Conservation (phyloP, 2,888 invertebrate genomes). For the Epinotia demarniana region DNA sequence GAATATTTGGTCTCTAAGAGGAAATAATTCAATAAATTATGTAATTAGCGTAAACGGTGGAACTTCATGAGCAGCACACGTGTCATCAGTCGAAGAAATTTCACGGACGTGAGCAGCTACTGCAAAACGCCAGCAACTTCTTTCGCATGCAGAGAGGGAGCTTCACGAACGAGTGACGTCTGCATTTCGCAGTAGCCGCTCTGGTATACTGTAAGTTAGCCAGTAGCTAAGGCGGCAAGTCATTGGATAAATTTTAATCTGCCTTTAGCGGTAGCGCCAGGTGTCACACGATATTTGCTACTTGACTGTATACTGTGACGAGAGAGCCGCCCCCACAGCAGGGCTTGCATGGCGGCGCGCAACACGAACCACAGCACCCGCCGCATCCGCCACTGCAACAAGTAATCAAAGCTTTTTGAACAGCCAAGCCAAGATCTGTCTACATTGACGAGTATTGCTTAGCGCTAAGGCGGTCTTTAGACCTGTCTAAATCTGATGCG, state of each 20-base stretch:
- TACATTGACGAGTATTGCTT: not conserved
- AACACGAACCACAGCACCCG: slow-evolving; percentile 51
- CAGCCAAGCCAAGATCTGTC: not conserved
- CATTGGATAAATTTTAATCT: slow-evolving; percentile 13
- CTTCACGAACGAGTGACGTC: too few relatives aligned
- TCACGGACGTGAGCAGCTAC: too few relatives aligned
- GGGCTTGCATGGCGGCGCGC: slow-evolving; percentile 47
- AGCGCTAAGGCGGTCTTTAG: too few relatives aligned
- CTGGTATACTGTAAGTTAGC: not conserved
- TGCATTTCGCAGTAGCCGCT: too few relatives aligned
- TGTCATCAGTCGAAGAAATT: too few relatives aligned
- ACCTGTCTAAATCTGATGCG: too few relatives aligned
- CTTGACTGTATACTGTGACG: slow-evolving; percentile 84
- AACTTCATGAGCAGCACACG: too few relatives aligned
- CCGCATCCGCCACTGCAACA: slow-evolving; percentile 60
- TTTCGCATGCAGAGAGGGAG: too few relatives aligned
- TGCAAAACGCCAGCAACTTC: too few relatives aligned
- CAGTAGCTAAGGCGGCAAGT: not conserved
- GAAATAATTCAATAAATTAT: too few relatives aligned
- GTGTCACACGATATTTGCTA: slow-evolving; percentile 81
- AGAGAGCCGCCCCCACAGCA: slow-evolving; percentile 68
- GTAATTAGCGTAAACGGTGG: too few relatives aligned
- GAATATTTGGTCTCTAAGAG: too few relatives aligned
- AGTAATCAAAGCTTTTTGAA: not conserved
- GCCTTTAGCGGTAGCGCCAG: slow-evolving; percentile 38